Evolutionary conservation across 2,888 invertebrate species (phyloP).

Genomic region (Trilocha varians): DNA sequence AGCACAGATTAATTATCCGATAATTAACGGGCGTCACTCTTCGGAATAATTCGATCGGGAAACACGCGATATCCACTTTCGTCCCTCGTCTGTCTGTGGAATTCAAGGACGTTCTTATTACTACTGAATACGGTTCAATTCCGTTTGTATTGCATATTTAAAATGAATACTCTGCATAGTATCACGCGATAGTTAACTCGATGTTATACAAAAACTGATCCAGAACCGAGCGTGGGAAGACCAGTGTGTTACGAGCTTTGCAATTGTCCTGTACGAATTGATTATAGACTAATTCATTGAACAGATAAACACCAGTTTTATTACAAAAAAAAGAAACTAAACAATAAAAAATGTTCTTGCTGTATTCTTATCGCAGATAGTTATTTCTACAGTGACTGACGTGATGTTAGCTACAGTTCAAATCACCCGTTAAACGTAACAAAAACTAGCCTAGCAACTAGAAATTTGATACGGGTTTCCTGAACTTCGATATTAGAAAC

Average conservation of each 20-base stretch:
- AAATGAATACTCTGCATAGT: conserved; percentile 30
- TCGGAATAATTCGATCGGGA: conserved; percentile 20
- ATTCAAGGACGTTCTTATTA: conserved; percentile 11
- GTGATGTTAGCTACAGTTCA: too few species aligned
- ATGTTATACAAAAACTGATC: conserved; percentile 29
- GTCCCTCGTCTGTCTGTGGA: conserved; percentile 5
- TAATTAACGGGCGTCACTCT: conserved; percentile 22
- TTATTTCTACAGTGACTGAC: too few species aligned
- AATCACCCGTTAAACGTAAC: too few species aligned
- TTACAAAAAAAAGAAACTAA: too few species aligned
- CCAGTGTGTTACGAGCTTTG: conserved; percentile 14
- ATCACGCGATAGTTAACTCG: conserved; percentile 36
- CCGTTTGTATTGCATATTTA: conserved; percentile 16
- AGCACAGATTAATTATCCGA: conserved; percentile 24
- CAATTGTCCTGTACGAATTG: conserved; percentile 11
- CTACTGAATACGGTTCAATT: conserved; percentile 17
- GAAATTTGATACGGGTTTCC: too few species aligned
- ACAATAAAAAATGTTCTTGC: too few species aligned
- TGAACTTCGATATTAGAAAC: too few species aligned
- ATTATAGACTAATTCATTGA: too few species aligned
- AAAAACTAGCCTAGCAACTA: too few species aligned
- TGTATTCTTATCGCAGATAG: too few species aligned
- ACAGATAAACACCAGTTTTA: too few species aligned
- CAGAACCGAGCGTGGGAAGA: conserved; percentile 33
- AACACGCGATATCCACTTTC: conserved; percentile 24